phyloP scores from a whole-genome alignment of 2,113 vertebrate species.

The Hippolais icterina region DNA sequence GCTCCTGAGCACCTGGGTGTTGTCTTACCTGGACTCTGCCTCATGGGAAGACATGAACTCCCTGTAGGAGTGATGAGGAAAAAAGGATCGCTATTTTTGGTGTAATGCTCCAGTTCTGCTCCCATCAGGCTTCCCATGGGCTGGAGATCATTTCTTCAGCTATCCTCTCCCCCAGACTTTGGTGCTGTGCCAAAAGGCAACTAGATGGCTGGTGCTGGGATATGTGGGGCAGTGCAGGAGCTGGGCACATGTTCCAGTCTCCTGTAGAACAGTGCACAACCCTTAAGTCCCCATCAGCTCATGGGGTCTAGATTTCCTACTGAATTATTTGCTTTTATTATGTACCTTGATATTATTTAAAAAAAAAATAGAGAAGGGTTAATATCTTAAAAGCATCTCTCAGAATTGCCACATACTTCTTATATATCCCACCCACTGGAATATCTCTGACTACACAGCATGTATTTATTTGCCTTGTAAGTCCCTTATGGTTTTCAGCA shows the following conservation, averaged over 20 bases:
- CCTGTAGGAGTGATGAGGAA: background rate
- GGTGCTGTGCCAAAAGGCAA: background rate
- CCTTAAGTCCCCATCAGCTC: background rate
- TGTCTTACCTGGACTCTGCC: background rate
- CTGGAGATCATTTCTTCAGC: background rate
- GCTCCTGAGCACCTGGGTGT: rapidly evolving
- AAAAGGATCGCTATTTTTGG: background rate
- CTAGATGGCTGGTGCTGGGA: background rate
- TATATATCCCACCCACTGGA: background rate
- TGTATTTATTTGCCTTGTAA: background rate
- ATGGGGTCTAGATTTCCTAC: background rate
- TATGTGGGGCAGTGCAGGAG: background rate
- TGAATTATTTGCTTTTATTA: background rate
- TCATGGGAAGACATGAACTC: background rate
- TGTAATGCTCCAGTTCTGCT: background rate
- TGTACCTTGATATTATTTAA: background rate
- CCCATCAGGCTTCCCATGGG: background rate
- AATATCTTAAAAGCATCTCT: background rate
- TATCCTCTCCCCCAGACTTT: background rate
- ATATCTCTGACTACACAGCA: background rate
- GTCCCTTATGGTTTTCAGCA: background rate
- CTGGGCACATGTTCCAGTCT: background rate
- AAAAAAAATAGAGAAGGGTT: background rate
- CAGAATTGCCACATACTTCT: background rate
- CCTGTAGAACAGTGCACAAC: rapidly evolving